Conservation (phyloP, 2,888 invertebrate genomes). For the Tetramorium bicarinatum region DNA sequence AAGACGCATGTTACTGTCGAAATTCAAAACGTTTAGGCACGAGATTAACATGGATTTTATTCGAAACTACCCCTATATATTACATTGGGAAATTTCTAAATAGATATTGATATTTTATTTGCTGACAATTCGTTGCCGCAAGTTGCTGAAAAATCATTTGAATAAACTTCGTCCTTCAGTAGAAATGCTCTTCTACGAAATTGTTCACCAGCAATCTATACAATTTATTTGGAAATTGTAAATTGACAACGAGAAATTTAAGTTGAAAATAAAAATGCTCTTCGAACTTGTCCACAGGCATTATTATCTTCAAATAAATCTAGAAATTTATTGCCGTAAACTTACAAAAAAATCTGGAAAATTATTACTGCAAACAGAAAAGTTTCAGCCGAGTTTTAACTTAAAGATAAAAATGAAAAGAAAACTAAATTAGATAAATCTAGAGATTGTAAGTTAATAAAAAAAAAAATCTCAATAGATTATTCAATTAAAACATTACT, state of each 20-base stretch:
- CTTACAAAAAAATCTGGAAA: too few species aligned
- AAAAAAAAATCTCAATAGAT: background rate
- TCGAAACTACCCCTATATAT: background rate
- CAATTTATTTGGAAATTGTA: background rate
- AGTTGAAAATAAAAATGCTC: background rate
- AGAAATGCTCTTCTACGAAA: background rate
- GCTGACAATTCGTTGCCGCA: background rate
- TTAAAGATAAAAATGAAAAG: background rate
- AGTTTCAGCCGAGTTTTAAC: background rate
- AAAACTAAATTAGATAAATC: background rate
- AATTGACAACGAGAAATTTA: background rate
- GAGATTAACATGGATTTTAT: background rate
- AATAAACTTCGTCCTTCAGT: background rate
- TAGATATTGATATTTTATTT: background rate
- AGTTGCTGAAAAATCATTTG: background rate
- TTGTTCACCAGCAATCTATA: background rate
- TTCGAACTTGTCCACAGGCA: background rate
- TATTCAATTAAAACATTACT: background rate
- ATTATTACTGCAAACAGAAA: too few species aligned
- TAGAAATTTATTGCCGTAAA: background rate
- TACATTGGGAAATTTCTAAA: background rate
- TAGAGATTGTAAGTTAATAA: background rate
- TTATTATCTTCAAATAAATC: slow-evolving; percentile 2
- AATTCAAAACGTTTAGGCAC: background rate
- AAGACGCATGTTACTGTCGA: background rate